A percentile compares a stretch with the other conserved stretches of the same genome.
phyloP scores from a whole-genome alignment of 2,888 invertebrate genomes.

The Acholoe squamosa region DNA sequence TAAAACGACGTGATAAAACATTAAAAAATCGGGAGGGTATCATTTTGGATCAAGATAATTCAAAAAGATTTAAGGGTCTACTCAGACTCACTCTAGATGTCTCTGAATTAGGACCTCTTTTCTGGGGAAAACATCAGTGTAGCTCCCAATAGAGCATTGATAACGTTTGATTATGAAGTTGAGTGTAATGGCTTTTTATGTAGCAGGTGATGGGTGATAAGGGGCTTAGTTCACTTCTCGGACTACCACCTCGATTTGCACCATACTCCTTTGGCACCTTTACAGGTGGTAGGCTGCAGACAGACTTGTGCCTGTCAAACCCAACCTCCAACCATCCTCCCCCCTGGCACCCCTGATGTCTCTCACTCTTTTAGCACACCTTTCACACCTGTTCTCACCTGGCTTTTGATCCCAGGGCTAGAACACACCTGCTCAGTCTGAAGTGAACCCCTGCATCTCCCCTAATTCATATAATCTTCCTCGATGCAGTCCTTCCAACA shows the following conservation, averaged over 20 bases:
- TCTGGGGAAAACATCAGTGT: background rate
- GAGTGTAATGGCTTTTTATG: background rate
- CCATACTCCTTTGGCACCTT: background rate
- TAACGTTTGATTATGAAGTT: background rate
- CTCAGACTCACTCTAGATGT: too few species aligned
- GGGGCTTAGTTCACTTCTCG: background rate
- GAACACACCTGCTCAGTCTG: background rate
- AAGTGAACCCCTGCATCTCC: background rate
- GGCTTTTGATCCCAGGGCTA: slow-evolving; percentile 4
- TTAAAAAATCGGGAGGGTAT: too few species aligned
- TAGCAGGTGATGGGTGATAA: slow-evolving; percentile 2
- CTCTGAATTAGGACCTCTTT: too few species aligned
- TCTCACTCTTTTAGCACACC: background rate
- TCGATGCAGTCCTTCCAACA: too few species aligned
- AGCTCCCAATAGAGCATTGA: background rate
- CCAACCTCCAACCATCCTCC: background rate
- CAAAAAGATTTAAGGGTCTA: too few species aligned
- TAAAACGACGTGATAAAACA: too few species aligned
- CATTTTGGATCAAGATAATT: too few species aligned
- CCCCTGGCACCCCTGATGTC: background rate
- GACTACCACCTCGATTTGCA: background rate
- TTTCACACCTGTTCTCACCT: slow-evolving; percentile 30
- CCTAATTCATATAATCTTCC: too few species aligned
- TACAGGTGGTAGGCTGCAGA: background rate
- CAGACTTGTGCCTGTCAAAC: background rate